phyloP scores from a whole-genome alignment of 64 coral and sea anemone species.

The Cladopsammia gracilis region DNA sequence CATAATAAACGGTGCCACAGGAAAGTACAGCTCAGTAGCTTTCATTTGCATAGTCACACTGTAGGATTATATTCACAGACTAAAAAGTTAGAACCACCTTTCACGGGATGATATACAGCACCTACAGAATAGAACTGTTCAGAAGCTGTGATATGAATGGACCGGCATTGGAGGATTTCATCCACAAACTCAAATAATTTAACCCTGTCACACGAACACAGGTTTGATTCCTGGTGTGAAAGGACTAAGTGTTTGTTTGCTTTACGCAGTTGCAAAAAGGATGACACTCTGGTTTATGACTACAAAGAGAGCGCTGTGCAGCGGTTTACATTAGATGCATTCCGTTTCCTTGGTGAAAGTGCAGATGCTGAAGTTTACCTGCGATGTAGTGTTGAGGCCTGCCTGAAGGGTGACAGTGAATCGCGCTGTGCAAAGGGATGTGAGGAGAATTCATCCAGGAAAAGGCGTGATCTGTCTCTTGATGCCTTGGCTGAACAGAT shows the following conservation, averaged over 20 bases:
- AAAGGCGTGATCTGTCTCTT: constrained; percentile 6
- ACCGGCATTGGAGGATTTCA: too few species aligned
- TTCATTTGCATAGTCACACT: too few species aligned
- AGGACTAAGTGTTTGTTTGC: not conserved
- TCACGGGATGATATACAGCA: too few species aligned
- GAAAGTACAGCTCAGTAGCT: too few species aligned
- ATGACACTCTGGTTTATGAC: constrained; percentile 56
- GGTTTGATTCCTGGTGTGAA: not conserved
- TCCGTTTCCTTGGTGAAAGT: constrained; percentile 50
- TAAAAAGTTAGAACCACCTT: too few species aligned
- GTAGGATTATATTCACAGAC: too few species aligned
- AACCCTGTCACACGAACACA: too few species aligned
- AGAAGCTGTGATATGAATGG: too few species aligned
- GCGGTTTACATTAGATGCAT: constrained; percentile 64
- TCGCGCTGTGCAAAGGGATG: constrained; percentile 85
- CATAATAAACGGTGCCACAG: too few species aligned
- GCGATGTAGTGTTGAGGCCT: constrained; percentile 73
- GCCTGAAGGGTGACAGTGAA: constrained; percentile 68
- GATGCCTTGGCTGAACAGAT: not conserved
- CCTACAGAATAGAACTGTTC: too few species aligned
- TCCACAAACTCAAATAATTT: too few species aligned
- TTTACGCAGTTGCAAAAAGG: constrained; percentile 62
- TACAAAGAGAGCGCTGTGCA: constrained; percentile 65
- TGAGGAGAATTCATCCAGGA: not conserved
- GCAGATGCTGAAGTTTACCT: constrained; percentile 49